Evolutionary conservation across 2,888 invertebrate species (phyloP), one percentile per base, ranked within the genome.

Genomic region (Meliscaeva auricollis): DNA sequence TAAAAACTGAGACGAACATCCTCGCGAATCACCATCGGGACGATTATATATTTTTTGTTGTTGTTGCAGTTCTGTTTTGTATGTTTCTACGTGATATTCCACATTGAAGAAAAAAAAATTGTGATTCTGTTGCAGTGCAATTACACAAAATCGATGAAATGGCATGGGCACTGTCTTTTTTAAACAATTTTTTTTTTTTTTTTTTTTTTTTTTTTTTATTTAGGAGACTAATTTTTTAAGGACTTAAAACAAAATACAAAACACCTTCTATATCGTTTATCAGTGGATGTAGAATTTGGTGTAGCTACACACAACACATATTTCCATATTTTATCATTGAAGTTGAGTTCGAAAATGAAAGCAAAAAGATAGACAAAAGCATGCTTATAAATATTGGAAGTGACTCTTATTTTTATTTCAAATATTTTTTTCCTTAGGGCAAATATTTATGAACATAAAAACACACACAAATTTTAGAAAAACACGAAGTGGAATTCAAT

Each of bases 121-220:
- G n/a, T 56, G 52, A 78, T 74, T 83, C 69, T 74, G 77, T 83
- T 78, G 77, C 73, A 83, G 78, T 83, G 78, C 82, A 83, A 83
- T 83, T 83, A 83, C 73, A 83, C 77, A 68, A 68, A 77, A 83
- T 83, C 77, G 82, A 78, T 78, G 69, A 73, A 56, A 26, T 3
- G 4, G 4, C 4, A 77, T 68, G 76, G 72, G n/a, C n/a, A 32
- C 7, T n/a, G 48, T 73, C 41, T 73, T n/a, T n/a, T n/a, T n/a
- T n/a, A n/a, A n/a, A n/a, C n/a, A 41, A 5, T 26, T 4, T 17
- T n/a, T 38, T 15, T 48, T 26, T 30, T 44, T 72, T 38, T 72
- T 15, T 15, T 20, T 26, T 26, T 26, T 26, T 26, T 38, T 41
- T 60, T 52, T 7, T 41, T 17, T 38, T 20, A 8, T 38, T 30